Conservation (phyloP, 2,113 vertebrate genomes). For the Ceyx margarethae region DNA sequence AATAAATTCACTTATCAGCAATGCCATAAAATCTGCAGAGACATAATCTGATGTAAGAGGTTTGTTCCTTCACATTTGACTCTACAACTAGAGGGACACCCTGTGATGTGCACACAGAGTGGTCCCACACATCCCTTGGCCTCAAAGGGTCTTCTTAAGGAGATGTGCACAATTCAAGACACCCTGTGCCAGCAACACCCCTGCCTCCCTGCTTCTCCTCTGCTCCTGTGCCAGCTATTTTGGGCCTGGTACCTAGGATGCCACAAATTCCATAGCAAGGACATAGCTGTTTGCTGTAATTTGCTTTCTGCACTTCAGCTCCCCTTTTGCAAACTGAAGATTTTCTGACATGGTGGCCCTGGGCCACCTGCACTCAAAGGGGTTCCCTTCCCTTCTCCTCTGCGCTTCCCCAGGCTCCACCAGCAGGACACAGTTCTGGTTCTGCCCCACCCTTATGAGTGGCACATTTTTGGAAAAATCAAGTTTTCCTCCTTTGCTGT, state of each 20-base stretch:
- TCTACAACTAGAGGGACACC: not conserved
- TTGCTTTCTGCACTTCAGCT: not conserved
- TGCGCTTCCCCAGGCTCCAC: not conserved
- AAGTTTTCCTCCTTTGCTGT: not conserved
- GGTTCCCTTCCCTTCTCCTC: not conserved
- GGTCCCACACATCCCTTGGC: not conserved
- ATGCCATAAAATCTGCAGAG: not conserved
- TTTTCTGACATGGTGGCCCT: not conserved
- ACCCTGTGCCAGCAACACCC: not conserved
- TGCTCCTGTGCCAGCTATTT: not conserved
- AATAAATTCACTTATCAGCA: not conserved
- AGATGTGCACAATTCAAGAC: not conserved
- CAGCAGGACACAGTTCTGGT: accelerated
- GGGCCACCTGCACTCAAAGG: not conserved
- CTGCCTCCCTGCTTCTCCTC: not conserved
- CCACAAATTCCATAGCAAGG: not conserved
- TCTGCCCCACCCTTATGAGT: not conserved
- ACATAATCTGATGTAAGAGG: not conserved
- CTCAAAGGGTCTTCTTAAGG: not conserved
- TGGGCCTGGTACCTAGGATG: no score
- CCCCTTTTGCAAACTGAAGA: not conserved
- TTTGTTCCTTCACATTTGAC: no score
- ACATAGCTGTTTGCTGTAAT: not conserved
- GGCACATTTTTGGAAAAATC: not conserved
- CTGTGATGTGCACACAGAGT: not conserved